Evolutionary conservation across 2,113 vertebrate species (phyloP).

Genomic region (Turnix velox): DNA sequence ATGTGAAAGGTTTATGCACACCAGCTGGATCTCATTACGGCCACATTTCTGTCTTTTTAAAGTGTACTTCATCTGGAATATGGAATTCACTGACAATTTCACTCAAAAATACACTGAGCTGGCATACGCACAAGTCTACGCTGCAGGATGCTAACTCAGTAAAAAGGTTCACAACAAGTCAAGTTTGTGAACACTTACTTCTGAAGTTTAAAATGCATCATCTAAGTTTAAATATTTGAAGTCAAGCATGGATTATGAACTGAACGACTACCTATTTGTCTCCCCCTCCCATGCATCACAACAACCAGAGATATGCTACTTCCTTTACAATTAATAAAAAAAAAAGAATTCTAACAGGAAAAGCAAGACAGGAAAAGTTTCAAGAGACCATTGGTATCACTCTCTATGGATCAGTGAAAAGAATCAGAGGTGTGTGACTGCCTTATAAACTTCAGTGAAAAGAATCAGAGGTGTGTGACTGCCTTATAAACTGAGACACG

Average conservation of each 20-base stretch:
- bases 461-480: neutral
- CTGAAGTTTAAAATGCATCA: neutral
- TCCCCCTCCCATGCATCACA: neutral
- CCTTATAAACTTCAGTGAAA: neutral
- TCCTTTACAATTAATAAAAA: neutral
- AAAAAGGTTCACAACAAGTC: neutral
- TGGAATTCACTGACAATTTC: neutral
- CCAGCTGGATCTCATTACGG: conserved; percentile 51
- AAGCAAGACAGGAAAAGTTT: neutral
- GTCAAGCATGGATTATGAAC: neutral
- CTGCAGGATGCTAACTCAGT: neutral
- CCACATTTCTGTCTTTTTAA: conserved; percentile 14
- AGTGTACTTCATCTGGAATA: neutral
- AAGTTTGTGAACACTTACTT: neutral
- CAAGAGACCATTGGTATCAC: neutral
- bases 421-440: neutral
- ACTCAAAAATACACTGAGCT: neutral
- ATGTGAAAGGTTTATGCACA: conserved; percentile 53
- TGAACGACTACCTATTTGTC: neutral
- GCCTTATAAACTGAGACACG: neutral
- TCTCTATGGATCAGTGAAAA: neutral
- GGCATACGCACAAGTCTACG: neutral
- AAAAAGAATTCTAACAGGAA: neutral
- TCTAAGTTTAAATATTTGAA: neutral
- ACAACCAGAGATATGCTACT: neutral